These are phyloP conservation scores for Stictocephala bisonia DNA, from an alignment of 2,888 invertebrate species.

Conservation along the genomic window DNA sequence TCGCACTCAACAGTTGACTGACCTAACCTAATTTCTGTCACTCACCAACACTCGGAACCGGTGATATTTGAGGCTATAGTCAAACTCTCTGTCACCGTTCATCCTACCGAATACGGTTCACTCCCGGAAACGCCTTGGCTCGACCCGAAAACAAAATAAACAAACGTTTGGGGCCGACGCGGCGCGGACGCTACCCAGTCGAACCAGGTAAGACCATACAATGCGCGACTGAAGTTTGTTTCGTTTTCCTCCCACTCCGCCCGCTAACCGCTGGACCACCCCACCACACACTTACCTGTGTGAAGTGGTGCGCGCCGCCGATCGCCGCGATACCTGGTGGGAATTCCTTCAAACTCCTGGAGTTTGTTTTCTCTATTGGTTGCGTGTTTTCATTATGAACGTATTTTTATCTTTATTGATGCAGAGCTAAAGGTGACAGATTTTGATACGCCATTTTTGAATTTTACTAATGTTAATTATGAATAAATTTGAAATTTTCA, in stretches of 20 bases:
- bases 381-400: too few relatives aligned
- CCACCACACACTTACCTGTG: too few relatives aligned
- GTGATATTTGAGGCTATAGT: neutral
- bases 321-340: too few relatives aligned
- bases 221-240: too few relatives aligned
- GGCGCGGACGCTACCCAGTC: neutral
- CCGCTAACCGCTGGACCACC: neutral
- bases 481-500: too few relatives aligned
- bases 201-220: conserved; percentile 1
- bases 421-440: too few relatives aligned
- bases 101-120: neutral
- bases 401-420: too few relatives aligned
- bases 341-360: too few relatives aligned
- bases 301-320: too few relatives aligned
- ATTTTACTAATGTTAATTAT: too few relatives aligned
- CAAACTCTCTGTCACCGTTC: neutral
- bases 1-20: neutral
- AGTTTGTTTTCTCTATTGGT: too few relatives aligned
- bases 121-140: neutral
- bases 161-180: neutral
- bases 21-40: neutral
- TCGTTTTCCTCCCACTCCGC: conserved; percentile 5
- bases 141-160: neutral
- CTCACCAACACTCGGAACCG: neutral
- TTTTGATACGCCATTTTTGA: too few relatives aligned